phyloP scores from a whole-genome alignment of 2,113 vertebrate species.

The Lonchura striata region DNA sequence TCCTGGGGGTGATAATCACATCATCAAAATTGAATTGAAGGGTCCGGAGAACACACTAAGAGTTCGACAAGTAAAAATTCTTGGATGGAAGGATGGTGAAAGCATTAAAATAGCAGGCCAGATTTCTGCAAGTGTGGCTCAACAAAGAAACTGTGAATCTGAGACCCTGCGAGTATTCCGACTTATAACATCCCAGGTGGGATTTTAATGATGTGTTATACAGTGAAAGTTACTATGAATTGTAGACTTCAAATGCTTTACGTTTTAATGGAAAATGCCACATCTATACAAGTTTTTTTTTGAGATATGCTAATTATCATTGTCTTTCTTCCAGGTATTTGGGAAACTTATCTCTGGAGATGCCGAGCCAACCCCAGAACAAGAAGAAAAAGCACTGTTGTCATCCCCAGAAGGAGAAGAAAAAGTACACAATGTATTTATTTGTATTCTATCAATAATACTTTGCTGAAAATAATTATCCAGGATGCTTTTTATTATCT shows the following conservation, averaged over 20 bases:
- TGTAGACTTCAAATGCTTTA: neutral
- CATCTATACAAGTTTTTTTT: neutral
- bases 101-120: slow-evolving; percentile 95
- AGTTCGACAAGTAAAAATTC: slow-evolving; percentile 97
- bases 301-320: neutral
- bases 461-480: slow-evolving; percentile 18
- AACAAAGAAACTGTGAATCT: slow-evolving; percentile 97
- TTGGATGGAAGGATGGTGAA: slow-evolving; percentile 97
- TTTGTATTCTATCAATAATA: slow-evolving; percentile 72
- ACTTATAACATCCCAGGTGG: slow-evolving; percentile 96
- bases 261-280: neutral
- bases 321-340: slow-evolving; percentile 83
- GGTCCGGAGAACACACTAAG: slow-evolving; percentile 97
- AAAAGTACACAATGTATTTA: slow-evolving; percentile 93
- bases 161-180: slow-evolving; percentile 95
- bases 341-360: slow-evolving; percentile 97
- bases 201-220: neutral
- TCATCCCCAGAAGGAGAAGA: slow-evolving; percentile 99
- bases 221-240: neutral
- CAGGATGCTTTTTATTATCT: neutral
- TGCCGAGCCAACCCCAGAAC: slow-evolving; percentile 96
- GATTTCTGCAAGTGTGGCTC: slow-evolving; percentile 93
- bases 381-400: slow-evolving; percentile 94
- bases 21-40: slow-evolving; percentile 96
- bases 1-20: slow-evolving; percentile 92